Base-by-base conservation (phyloP, 2,113 vertebrate genomes). In the Tragulus kanchil region DNA sequence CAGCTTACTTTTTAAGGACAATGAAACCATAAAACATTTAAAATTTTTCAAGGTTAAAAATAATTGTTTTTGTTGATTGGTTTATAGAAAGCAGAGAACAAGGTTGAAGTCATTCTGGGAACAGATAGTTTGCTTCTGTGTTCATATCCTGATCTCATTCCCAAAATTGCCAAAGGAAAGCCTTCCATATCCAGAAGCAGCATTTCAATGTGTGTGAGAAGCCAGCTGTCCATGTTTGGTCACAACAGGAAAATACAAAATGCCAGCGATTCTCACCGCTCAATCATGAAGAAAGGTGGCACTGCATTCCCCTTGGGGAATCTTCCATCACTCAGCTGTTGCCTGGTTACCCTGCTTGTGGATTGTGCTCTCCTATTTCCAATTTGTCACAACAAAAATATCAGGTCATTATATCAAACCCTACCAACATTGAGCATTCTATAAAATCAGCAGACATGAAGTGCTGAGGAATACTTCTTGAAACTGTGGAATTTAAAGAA, bases 1-100 rank as follows among this genome's bases (percentile, higher is more conserved):
- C n/a, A 77, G 65, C 45, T 96, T 92, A 84, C 8, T 78, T 87
- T 95, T 87, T 92, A 73, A 93, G 56, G 36, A 77, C 26, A 93
- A 10, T 7, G 42, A 56, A 90, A n/a, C 90, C 69, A 62, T 28
- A 83, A 95, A 96, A 73, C 5, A 58, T 79, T 95, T 95, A 50
- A n/a, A 79, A 86, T 78, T 17, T 1, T 93, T 93, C 62, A 1
- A 67, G 96, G 75, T 26, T 92, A 23, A 81, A 58, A 16, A 58
- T 36, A 14, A 2, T 58, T 81, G 28, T n/a, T 16, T 26, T 48
- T 26, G 4, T 71, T 78, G 26, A 79, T 9, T 59, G 65, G 71
- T 67, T 94, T 81, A 48, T 12, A 52, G 5, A 90, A 85, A 82
- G 77, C 52, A 92, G 82, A 93, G 54, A 96, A 85, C 28, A 81